Base-by-base conservation (phyloP, 1,140 invertebrate species). In the Protaetia brevitarsis region DNA sequence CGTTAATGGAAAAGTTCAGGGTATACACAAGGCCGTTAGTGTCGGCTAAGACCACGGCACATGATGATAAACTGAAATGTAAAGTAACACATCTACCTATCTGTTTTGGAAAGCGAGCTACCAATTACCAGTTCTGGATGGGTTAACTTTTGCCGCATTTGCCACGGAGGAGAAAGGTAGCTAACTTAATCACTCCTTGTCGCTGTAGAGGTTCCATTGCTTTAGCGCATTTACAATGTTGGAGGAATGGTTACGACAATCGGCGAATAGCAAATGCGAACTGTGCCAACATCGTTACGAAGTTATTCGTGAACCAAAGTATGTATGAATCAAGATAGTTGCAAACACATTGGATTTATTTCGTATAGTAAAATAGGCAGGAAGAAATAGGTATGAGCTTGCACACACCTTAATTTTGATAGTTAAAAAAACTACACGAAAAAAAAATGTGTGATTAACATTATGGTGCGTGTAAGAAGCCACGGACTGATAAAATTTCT, bases 221-320 rank as follows among this genome's bases (percentile, higher is more conserved):
- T 7, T 78, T 85, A 64, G 84, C 89, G 23, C 89, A 91, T 78
- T 73, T 84, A 61, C 77, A 82, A 30, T 91, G 89, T 73, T 91
- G 34, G 88, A 90, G 77, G 80, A 82, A 66, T 91, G 89, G 89
- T 79, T 91, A 51, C 82, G 82, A 68, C 82, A 86, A 72, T 84
- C 84, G 10, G 80, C 80, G 56, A 81, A 82, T 34, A 83, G 81
- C 60, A 76, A 80, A 66, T 88, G 86, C 78, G 86, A 88, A 79
- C 77, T 88, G 11, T 88, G 86, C 71, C 76, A 83, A 4, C 82
- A 83, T 72, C 83, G 84, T 69, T 87, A 82, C 68, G 68, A 76
- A 60, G 78, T 81, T 10, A 68, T 76, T n/a, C 66, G 76, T 57
- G 64, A 76, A 67, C 77, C 76, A 4, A 75, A 70, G 75, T 78